These are phyloP conservation scores for Luffia ferchaultella DNA, from an alignment of 2,888 invertebrate species.

Conservation along the genomic window DNA sequence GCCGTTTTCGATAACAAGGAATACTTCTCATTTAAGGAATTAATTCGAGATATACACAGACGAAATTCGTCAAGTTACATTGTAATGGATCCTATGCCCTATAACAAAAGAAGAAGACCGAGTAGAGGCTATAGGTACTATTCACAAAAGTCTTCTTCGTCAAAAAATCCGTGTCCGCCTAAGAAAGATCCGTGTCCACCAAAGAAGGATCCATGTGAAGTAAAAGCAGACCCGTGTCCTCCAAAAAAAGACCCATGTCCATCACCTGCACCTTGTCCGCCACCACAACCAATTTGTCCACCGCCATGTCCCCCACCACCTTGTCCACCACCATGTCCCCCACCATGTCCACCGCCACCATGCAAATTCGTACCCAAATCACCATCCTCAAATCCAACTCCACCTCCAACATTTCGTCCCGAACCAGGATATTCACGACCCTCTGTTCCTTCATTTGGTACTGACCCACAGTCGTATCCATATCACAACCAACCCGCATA, in stretches of 20 bases:
- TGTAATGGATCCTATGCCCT: background rate
- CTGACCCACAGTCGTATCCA: background rate
- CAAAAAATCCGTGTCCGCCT: constrained; percentile 19
- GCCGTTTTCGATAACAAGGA: background rate
- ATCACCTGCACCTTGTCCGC: constrained; percentile 5
- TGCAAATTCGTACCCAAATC: background rate
- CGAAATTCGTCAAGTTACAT: background rate
- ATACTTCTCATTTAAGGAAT: background rate
- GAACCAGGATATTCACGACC: too few species aligned
- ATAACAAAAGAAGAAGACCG: background rate
- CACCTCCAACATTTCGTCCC: background rate
- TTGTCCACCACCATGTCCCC: background rate
- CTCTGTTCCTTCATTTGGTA: background rate
- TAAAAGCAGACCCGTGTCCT: too few species aligned
- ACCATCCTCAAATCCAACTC: background rate
- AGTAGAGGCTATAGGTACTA: too few species aligned
- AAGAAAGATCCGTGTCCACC: constrained; percentile 18
- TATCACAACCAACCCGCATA: background rate
- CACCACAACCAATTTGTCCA: constrained; percentile 1
- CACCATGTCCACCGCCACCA: background rate
- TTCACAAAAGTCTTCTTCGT: constrained; percentile 7
- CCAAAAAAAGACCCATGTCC: background rate
- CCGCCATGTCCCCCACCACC: background rate
- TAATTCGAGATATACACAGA: background rate
- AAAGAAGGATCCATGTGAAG: background rate